Conservation (phyloP, 1,140 invertebrate genomes). For the Brachionus koreanus region DNA sequence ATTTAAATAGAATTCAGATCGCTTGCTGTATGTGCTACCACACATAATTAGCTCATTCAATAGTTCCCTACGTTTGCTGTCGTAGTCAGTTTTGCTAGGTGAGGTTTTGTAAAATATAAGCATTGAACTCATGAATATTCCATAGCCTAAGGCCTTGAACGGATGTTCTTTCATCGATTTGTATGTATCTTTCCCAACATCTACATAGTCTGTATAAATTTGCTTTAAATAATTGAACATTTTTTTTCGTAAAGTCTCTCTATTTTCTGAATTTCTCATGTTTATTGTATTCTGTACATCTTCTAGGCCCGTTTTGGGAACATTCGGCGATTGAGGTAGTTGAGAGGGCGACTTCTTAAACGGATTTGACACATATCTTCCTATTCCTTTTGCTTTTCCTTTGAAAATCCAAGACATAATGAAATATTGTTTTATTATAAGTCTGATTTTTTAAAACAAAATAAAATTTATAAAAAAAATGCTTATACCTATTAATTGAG, state of each 20-base stretch:
- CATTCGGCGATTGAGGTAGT: background rate
- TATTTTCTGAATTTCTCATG: constrained; percentile 10
- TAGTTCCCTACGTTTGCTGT: background rate
- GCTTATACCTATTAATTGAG: background rate
- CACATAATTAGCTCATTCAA: constrained; percentile 41
- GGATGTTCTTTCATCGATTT: constrained; percentile 1
- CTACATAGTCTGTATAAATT: constrained; percentile 29
- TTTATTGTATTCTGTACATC: constrained; percentile 20
- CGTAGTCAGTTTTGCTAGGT: background rate
- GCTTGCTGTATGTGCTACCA: constrained; percentile 34
- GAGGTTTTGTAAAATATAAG: constrained; percentile 20
- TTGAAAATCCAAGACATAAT: constrained; percentile 36
- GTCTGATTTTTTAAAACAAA: background rate
- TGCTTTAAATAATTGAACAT: constrained; percentile 31
- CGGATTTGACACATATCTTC: constrained; percentile 22
- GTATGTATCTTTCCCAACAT: constrained; percentile 28
- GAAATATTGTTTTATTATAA: background rate
- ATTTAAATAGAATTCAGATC: constrained; percentile 38
- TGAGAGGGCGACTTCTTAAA: background rate
- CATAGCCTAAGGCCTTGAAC: constrained; percentile 28
- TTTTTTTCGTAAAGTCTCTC: background rate
- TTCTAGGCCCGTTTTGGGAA: background rate
- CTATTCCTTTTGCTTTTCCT: constrained; percentile 36
- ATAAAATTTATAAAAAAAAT: background rate
- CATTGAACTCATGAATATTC: constrained; percentile 17